Percentiles rank a stretch among this genome's conserved stretches.
Evolutionary conservation across 2,888 invertebrate species (phyloP).

Genomic region (Xestia c-nigrum): DNA sequence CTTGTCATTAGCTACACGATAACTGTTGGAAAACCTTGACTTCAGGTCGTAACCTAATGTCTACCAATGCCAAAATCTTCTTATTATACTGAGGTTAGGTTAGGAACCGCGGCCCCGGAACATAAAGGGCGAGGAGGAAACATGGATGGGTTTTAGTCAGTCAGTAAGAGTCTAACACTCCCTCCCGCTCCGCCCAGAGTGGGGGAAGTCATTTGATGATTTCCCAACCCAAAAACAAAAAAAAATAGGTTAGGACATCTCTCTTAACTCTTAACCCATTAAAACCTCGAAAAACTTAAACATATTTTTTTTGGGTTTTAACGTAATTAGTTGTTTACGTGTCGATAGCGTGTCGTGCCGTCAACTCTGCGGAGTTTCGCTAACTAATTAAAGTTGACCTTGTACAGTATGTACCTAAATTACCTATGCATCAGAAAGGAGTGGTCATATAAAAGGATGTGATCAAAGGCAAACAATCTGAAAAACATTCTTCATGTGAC

Average conservation of each 20-base stretch:
- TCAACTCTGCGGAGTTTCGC: neutral
- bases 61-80: conserved; percentile 11
- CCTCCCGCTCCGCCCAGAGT: no score
- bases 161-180: no score
- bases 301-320: neutral
- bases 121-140: no score
- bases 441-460: no score
- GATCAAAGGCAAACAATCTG: neutral
- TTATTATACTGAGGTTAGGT: conserved; percentile 12
- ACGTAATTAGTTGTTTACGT: neutral
- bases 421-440: neutral
- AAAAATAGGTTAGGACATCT: no score
- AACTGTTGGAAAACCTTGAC: conserved; percentile 53
- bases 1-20: conserved; percentile 30
- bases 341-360: neutral
- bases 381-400: neutral
- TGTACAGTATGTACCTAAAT: neutral
- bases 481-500: neutral
- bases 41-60: conserved; percentile 13
- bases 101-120: no score
- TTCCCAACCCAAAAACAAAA: no score
- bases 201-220: no score
- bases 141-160: no score
- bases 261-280: no score
- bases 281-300: neutral